phyloP scores from a whole-genome alignment of 1,140 invertebrate genomes.

The Tetraneura akinire region DNA sequence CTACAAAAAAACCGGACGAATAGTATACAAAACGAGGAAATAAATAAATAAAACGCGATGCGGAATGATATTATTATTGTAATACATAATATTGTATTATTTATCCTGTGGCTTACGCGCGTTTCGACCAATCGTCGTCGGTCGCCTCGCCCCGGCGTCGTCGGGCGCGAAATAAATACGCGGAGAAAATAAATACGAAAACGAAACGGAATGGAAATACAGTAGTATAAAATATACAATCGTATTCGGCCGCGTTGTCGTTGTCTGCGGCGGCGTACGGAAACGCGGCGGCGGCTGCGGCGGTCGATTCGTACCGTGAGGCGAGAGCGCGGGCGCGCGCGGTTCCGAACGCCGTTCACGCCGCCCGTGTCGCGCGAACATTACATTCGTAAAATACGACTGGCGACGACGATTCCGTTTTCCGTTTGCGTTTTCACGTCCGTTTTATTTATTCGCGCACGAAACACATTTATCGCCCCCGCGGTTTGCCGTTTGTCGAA shows the following conservation, averaged over 20 bases:
- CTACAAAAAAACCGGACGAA: too few relatives aligned
- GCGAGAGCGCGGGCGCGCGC: conserved; percentile 4
- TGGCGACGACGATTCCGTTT: conserved; percentile 28
- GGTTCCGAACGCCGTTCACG: too few relatives aligned
- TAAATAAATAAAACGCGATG: not conserved
- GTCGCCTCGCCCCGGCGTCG: not conserved
- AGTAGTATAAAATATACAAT: conserved; percentile 6
- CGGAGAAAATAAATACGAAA: conserved; percentile 49
- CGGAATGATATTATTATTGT: not conserved
- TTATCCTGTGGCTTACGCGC: not conserved
- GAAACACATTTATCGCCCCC: conserved; percentile 16
- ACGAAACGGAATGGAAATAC: conserved; percentile 47
- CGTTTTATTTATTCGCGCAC: conserved; percentile 39
- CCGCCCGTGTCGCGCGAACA: too few relatives aligned
- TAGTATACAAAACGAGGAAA: too few relatives aligned
- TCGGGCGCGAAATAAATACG: not conserved
- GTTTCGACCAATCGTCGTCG: conserved; percentile 25
- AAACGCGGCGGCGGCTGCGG: not conserved
- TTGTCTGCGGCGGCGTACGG: not conserved
- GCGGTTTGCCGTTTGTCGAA: not conserved
- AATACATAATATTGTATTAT: too few relatives aligned
- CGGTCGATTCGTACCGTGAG: not conserved
- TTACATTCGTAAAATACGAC: conserved; percentile 31
- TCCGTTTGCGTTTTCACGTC: conserved; percentile 32
- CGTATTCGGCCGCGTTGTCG: conserved; percentile 32